Evolutionary conservation across 2,797 vertebrate genomes (phyloP).

Genomic region (Cryptoprocta ferox): DNA sequence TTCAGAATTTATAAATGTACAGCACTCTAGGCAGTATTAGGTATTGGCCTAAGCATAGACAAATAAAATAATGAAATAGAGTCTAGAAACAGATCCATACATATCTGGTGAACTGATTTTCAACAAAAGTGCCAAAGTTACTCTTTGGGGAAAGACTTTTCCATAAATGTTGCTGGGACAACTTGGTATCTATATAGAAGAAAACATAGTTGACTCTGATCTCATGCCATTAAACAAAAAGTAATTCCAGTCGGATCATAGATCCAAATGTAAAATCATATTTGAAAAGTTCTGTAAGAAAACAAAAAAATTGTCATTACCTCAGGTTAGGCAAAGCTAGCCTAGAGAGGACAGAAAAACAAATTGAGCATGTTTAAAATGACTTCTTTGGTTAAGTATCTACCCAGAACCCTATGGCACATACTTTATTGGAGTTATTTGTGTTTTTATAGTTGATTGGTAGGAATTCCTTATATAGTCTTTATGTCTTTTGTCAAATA

Average conservation of each 20-base stretch:
- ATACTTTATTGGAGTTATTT: background rate
- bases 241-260: background rate
- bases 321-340: background rate
- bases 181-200: background rate
- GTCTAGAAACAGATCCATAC: background rate
- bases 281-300: background rate
- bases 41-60: background rate
- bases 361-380: background rate
- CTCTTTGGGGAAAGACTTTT: background rate
- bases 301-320: background rate
- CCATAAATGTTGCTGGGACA: background rate
- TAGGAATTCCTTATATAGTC: background rate
- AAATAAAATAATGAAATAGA: background rate
- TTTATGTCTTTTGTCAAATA: background rate
- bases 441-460: background rate
- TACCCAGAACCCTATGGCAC: background rate
- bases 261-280: background rate
- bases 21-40: background rate
- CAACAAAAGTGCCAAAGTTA: background rate
- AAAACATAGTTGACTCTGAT: background rate
- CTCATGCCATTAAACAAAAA: background rate
- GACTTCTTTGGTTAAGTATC: background rate
- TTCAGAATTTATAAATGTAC: background rate
- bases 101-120: background rate
- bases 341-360: background rate